A percentile compares a stretch with the other conserved stretches of the same genome.
These are phyloP conservation scores for Drosophila nasuta DNA, from an alignment of 1,140 invertebrate genomes.

Conservation along the genomic window DNA sequence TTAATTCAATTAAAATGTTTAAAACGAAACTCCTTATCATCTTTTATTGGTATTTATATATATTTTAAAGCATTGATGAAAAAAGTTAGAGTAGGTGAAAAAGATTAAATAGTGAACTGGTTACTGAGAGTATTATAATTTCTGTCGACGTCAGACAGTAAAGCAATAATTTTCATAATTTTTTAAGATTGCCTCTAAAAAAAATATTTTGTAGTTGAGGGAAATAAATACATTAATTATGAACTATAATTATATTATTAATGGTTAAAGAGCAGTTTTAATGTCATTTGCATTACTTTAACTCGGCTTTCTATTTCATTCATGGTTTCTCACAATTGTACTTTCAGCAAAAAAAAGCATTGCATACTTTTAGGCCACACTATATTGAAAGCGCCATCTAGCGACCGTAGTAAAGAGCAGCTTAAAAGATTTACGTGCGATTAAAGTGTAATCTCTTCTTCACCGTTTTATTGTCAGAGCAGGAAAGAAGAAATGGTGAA, in stretches of 20 bases:
- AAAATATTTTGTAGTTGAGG: too few species aligned
- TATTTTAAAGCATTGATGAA: background rate
- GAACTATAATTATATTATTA: too few species aligned
- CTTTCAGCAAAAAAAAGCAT: background rate
- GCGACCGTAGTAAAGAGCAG: background rate
- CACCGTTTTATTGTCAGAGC: background rate
- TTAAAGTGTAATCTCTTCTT: background rate
- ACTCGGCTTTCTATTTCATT: too few species aligned
- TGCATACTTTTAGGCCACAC: slow-evolving; percentile 22
- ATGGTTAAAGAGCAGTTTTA: too few species aligned
- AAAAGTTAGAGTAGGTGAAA: background rate
- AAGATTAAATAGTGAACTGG: too few species aligned
- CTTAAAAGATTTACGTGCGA: background rate
- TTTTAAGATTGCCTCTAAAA: too few species aligned
- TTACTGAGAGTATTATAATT: too few species aligned
- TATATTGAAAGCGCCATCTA: slow-evolving; percentile 21
- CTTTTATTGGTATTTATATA: background rate
- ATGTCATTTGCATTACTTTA: too few species aligned
- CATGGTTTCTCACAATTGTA: background rate
- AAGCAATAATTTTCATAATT: too few species aligned
- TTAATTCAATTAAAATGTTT: slow-evolving; percentile 80
- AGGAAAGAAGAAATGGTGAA: background rate
- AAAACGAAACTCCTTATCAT: slow-evolving; percentile 48
- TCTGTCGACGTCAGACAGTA: too few species aligned
- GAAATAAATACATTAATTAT: too few species aligned